phyloP scores from a whole-genome alignment of 2,113 vertebrate genomes.

The Phylloscopus trochiloides region DNA sequence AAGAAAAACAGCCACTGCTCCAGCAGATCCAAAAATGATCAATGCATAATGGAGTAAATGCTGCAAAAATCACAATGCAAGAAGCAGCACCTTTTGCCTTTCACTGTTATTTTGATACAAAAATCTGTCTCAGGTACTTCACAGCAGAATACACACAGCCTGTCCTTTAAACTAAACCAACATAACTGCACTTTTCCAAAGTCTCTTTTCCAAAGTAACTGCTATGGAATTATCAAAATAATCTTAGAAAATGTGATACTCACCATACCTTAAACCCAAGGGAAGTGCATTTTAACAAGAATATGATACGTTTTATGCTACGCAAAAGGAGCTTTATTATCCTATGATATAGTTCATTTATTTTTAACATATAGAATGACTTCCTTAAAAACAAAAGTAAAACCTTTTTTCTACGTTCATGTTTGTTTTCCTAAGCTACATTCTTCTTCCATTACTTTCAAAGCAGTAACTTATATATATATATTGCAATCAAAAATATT shows the following conservation, averaged over 20 bases:
- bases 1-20: not conserved
- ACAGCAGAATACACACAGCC: not conserved
- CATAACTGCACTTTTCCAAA: not conserved
- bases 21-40: not conserved
- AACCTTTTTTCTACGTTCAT: not conserved
- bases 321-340: not conserved
- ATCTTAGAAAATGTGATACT: not conserved
- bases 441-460: not conserved
- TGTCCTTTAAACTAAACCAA: not conserved
- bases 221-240: not conserved
- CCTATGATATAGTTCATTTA: not conserved
- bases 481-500: not conserved
- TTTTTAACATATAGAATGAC: not conserved
- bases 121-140: not conserved
- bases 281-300: not conserved
- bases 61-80: not conserved
- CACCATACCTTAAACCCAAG: not conserved
- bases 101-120: not conserved
- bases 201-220: not conserved
- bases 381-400: not conserved
- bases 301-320: not conserved
- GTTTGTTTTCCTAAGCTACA: not conserved
- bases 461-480: not conserved
- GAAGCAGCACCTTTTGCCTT: not conserved
- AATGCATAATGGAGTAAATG: not conserved